A percentile compares a stretch with the other conserved stretches of the same genome.
These are phyloP conservation scores for Tromatobia lineatoria DNA, from an alignment of 2,888 invertebrate genomes.

Conservation along the genomic window DNA sequence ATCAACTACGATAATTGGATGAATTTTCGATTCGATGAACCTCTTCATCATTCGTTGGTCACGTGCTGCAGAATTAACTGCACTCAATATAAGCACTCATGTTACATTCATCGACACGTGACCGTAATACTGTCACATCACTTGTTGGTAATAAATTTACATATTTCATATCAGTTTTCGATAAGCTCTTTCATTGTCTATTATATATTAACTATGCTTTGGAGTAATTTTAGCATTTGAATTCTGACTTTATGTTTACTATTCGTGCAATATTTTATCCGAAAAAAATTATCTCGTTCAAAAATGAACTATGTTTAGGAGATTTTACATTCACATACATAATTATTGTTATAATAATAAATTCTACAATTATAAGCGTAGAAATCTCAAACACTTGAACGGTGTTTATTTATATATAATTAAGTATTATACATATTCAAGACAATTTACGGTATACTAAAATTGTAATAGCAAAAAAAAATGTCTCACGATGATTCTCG, in stretches of 20 bases:
- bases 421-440: too few species aligned
- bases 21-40: constrained; percentile 31
- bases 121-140: not conserved
- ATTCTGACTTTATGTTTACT: not conserved
- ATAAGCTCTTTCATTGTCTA: not conserved
- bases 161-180: not conserved
- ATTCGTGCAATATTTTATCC: too few species aligned
- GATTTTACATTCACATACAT: too few species aligned
- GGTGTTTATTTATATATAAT: too few species aligned
- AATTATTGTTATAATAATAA: too few species aligned
- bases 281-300: too few species aligned
- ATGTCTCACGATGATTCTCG: too few species aligned
- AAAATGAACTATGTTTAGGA: too few species aligned
- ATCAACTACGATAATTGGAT: constrained; percentile 50
- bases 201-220: not conserved
- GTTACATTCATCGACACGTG: constrained; percentile 38
- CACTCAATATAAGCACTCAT: constrained; percentile 24
- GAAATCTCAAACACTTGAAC: too few species aligned
- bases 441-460: too few species aligned
- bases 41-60: constrained; percentile 40
- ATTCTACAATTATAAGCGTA: too few species aligned
- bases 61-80: constrained; percentile 34
- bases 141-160: not conserved
- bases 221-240: not conserved
- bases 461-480: too few species aligned